These are phyloP conservation scores for Palythoa heliodiscus DNA, from an alignment of 92 coral and sea anemone genomes.

Conservation along the genomic window DNA sequence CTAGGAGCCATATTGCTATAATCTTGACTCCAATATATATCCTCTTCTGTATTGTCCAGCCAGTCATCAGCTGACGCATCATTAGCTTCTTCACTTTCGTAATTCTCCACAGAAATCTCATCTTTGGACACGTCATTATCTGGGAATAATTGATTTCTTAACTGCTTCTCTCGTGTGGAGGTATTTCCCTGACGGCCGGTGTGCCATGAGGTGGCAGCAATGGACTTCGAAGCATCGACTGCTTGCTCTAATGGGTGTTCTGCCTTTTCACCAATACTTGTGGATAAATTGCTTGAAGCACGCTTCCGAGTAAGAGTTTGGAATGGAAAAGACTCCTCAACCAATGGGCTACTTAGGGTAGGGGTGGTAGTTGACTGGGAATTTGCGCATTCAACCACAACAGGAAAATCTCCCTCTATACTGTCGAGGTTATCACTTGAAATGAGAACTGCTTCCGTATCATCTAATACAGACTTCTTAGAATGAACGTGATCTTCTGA, in stretches of 20 bases:
- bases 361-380: not conserved
- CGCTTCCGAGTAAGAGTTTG: not conserved
- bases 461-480: not conserved
- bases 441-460: not conserved
- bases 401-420: not conserved
- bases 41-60: conserved; percentile 22
- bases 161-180: not conserved
- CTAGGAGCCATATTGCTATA: not conserved
- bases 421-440: not conserved
- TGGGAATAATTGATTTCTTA: conserved; percentile 18
- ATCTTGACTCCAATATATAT: conserved; percentile 39
- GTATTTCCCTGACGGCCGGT: not conserved
- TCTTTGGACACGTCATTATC: not conserved
- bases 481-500: not conserved
- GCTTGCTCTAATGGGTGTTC: not conserved
- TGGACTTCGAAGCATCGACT: not conserved
- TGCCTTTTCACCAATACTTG: not conserved
- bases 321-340: conserved; percentile 25
- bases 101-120: conserved; percentile 3
- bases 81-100: not conserved
- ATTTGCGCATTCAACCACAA: not conserved
- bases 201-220: conserved; percentile 16
- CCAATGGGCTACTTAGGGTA: not conserved
- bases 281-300: not conserved
- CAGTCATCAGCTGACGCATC: conserved; percentile 15